A percentile compares a stretch with the other conserved stretches of the same genome.
Conservation (phyloP, 2,888 invertebrate genomes). For the Drosophila anomalipes region DNA sequence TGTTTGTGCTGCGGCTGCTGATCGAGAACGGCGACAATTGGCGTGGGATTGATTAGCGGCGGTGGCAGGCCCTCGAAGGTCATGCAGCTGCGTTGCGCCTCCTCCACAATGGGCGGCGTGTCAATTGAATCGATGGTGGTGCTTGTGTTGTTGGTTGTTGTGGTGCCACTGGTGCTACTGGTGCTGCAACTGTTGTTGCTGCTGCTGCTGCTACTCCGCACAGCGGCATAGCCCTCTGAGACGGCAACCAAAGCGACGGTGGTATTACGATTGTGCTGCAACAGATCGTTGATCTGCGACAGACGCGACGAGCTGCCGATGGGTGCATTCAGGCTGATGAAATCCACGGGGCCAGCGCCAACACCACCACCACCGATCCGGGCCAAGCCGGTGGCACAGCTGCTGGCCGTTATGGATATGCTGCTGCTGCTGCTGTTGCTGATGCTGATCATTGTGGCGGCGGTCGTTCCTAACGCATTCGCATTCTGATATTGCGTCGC, state of each 20-base stretch:
- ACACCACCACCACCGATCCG: constrained; percentile 9
- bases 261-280: constrained; percentile 84
- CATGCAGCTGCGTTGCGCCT: constrained; percentile 65
- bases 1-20: constrained; percentile 28
- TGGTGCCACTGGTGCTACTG: constrained; percentile 28
- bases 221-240: constrained; percentile 57
- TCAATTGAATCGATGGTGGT: constrained; percentile 66
- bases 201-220: constrained; percentile 24
- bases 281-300: constrained; percentile 84
- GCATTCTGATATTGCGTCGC: constrained; percentile 69
- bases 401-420: constrained; percentile 37
- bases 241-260: constrained; percentile 82
- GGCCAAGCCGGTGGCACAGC: constrained; percentile 31
- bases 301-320: constrained; percentile 82
- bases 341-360: constrained; percentile 44
- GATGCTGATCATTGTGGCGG: constrained; percentile 57
- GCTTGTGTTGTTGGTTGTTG: constrained; percentile 25
- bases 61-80: constrained; percentile 68
- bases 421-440: constrained; percentile 24
- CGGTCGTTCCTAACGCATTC: constrained; percentile 70
- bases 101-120: constrained; percentile 74
- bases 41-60: constrained; percentile 65
- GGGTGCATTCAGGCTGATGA: constrained; percentile 81
- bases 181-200: constrained; percentile 19
- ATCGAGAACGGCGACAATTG: constrained; percentile 62